phyloP scores from a whole-genome alignment of 2,113 vertebrate species.

The Perca flavescens region DNA sequence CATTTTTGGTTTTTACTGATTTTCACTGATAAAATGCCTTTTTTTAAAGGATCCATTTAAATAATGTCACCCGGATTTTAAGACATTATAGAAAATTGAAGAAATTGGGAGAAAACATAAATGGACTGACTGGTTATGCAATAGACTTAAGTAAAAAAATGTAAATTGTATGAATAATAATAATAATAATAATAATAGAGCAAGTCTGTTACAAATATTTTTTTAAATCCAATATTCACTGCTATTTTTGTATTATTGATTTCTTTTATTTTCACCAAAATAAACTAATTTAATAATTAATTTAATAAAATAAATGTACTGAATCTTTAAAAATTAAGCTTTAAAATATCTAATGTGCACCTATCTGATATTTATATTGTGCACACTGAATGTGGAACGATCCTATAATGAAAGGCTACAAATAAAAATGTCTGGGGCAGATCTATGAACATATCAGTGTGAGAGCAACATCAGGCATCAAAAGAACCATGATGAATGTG shows the following conservation, averaged over 20 bases:
- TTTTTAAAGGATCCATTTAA: not conserved
- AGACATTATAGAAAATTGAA: not conserved
- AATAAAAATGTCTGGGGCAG: not conserved
- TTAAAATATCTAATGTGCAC: not conserved
- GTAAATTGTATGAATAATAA: no score
- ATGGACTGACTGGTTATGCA: not conserved
- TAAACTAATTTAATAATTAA: not conserved
- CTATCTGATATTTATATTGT: not conserved
- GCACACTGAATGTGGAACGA: not conserved
- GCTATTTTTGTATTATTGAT: not conserved
- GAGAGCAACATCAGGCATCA: constrained; percentile 18
- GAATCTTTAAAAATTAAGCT: not conserved
- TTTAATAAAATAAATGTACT: not conserved
- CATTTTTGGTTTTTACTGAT: constrained; percentile 35
- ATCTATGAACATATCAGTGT: not conserved
- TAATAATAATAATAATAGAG: not conserved
- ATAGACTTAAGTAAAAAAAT: no score
- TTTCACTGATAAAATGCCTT: constrained; percentile 4
- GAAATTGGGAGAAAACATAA: not conserved
- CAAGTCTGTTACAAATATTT: not conserved
- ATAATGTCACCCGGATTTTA: not conserved
- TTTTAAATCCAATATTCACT: not conserved
- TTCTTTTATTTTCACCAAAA: not conserved
- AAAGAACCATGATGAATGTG: not conserved
- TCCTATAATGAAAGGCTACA: not conserved